Conservation (phyloP, 2,797 vertebrate species). For the Sternarchorhynchus goeldii region DNA sequence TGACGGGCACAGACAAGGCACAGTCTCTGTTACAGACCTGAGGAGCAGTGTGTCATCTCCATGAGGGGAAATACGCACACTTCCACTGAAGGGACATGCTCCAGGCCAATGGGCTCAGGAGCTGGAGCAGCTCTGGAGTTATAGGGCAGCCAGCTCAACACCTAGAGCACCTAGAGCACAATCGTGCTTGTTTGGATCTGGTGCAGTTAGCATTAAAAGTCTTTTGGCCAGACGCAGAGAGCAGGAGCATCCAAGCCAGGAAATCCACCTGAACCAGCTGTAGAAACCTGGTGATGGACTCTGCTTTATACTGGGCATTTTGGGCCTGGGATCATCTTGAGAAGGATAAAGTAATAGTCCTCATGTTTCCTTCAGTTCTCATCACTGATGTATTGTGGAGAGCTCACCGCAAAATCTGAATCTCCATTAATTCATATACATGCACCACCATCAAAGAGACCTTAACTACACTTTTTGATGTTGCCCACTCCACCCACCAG, state of each 20-base stretch:
- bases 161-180: slow-evolving; percentile 29
- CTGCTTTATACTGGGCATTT: slow-evolving; percentile 46
- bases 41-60: too few relatives aligned
- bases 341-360: slow-evolving; percentile 7
- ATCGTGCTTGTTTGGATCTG: slow-evolving; percentile 48
- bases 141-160: slow-evolving; percentile 7
- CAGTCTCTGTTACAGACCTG: too few relatives aligned
- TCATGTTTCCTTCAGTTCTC: slow-evolving; percentile 21
- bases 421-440: slow-evolving; percentile 21
- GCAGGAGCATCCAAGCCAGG: slow-evolving; percentile 44
- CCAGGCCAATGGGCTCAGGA: too few relatives aligned
- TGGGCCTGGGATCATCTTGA: slow-evolving; percentile 32
- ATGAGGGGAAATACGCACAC: too few relatives aligned
- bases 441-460: slow-evolving; percentile 16
- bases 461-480: slow-evolving; percentile 12
- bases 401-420: slow-evolving; percentile 10
- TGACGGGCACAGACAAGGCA: too few relatives aligned
- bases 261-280: slow-evolving; percentile 30
- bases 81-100: too few relatives aligned
- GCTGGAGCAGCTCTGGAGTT: too few relatives aligned
- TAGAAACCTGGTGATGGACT: slow-evolving; percentile 34
- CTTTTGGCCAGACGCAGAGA: slow-evolving; percentile 37
- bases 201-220: slow-evolving; percentile 52
- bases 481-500: not conserved
- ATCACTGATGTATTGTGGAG: not conserved